Conservation (phyloP, 1,140 invertebrate genomes). For the Diplogasteroides magnus region DNA sequence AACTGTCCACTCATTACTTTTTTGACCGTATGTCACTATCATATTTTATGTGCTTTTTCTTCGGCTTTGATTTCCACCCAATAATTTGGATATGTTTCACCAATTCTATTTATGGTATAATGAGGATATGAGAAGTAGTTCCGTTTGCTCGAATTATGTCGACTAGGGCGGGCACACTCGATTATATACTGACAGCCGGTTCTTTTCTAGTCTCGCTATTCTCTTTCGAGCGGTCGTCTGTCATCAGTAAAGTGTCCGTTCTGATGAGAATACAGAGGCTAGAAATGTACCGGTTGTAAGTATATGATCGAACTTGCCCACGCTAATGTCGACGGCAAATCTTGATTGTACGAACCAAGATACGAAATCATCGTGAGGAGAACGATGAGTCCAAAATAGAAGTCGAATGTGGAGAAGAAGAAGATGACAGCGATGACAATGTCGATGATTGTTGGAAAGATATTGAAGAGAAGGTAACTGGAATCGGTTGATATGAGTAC, state of each 20-base stretch:
- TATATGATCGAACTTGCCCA: not conserved
- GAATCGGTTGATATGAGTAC: not conserved
- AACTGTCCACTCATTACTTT: no score
- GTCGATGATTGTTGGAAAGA: conserved; percentile 9
- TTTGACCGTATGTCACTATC: no score
- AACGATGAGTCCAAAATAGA: conserved; percentile 10
- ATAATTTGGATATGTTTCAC: not conserved
- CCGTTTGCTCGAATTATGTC: not conserved
- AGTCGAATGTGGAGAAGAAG: conserved; percentile 9
- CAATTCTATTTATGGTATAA: not conserved
- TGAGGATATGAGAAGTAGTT: not conserved
- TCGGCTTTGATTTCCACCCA: not conserved
- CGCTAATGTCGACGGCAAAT: not conserved
- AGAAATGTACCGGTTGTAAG: not conserved
- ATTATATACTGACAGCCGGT: no score
- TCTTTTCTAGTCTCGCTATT: no score
- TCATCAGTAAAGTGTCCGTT: not conserved
- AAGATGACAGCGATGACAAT: conserved; percentile 5
- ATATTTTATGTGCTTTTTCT: conserved; percentile 1
- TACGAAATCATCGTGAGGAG: conserved; percentile 3
- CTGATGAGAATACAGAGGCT: no score
- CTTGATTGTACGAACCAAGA: conserved; percentile 5
- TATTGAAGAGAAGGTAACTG: conserved; percentile 7
- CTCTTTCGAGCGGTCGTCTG: no score
- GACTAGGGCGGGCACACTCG: not conserved